Conservation (phyloP, 2,113 vertebrate genomes). For the Tragulus kanchil region DNA sequence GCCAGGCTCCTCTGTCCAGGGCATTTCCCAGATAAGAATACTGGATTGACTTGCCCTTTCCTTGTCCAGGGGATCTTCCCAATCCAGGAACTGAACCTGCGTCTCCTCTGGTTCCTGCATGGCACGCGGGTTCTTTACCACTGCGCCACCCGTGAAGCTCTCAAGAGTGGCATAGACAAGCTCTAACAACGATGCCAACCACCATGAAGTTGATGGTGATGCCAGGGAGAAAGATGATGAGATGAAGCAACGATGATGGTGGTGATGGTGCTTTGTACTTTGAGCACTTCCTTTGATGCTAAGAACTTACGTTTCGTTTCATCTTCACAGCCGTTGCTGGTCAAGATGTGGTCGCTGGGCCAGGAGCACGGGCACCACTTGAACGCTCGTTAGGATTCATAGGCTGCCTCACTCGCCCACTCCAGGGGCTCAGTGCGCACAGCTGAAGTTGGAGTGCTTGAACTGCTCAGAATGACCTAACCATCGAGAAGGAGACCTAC, state of each 20-base stretch:
- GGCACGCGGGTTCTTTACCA: too few relatives aligned
- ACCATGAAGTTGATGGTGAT: fast-evolving
- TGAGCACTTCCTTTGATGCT: neutral
- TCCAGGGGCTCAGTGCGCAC: fast-evolving
- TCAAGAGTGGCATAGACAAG: neutral
- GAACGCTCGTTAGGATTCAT: neutral
- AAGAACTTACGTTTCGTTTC: neutral
- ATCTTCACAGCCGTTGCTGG: neutral
- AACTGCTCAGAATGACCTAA: neutral
- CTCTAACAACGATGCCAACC: neutral
- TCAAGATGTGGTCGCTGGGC: fast-evolving
- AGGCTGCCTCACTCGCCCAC: too few relatives aligned
- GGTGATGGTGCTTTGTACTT: fast-evolving
- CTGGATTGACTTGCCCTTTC: too few relatives aligned
- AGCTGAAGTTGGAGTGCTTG: fast-evolving
- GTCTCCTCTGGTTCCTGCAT: too few relatives aligned
- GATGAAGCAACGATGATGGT: fast-evolving
- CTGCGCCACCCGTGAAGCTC: too few relatives aligned
- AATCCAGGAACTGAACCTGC: too few relatives aligned
- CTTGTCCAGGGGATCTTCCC: too few relatives aligned
- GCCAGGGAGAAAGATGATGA: neutral
- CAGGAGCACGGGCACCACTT: fast-evolving
- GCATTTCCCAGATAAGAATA: too few relatives aligned
- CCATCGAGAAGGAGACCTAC: neutral
- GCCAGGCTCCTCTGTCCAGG: too few relatives aligned